Percentiles rank a stretch among this genome's conserved stretches.
Conservation (phyloP, 2,888 invertebrate species). For the Amblyjoppa fuscipennis region DNA sequence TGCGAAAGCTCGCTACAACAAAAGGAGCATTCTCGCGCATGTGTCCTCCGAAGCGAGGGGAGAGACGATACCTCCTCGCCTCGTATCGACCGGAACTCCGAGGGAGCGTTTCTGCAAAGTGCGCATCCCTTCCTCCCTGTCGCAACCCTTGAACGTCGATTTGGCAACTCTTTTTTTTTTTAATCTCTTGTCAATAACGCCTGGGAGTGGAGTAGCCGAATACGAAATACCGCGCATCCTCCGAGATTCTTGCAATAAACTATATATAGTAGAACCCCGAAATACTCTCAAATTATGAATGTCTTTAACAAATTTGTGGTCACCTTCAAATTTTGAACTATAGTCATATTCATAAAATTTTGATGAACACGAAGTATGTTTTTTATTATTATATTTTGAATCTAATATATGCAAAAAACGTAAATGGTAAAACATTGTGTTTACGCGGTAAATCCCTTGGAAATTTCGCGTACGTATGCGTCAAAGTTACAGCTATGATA, state of each 20-base stretch:
- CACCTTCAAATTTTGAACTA: no score
- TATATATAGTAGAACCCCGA: neutral
- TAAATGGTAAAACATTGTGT: no score
- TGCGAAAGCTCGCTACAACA: constrained; percentile 79
- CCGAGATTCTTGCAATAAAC: constrained; percentile 3
- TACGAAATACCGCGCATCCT: neutral
- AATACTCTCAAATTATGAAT: no score
- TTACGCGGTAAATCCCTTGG: no score
- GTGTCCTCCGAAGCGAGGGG: constrained; percentile 72
- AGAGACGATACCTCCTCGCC: constrained; percentile 46
- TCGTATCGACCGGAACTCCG: constrained; percentile 79
- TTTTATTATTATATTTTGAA: no score
- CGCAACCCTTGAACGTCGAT: constrained; percentile 25
- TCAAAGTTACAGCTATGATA: no score
- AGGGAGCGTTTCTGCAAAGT: constrained; percentile 67
- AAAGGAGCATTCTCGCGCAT: constrained; percentile 76
- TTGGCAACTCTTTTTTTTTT: constrained; percentile 45
- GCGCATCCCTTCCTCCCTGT: constrained; percentile 32
- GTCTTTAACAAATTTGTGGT: no score
- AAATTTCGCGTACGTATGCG: no score
- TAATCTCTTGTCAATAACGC: constrained; percentile 49
- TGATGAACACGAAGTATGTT: no score
- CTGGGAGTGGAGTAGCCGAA: constrained; percentile 31
- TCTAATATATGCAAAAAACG: no score
- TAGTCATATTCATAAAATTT: no score